Percentiles rank a stretch among this genome's conserved stretches.
These are phyloP conservation scores for Theropithecus gelada DNA, from an alignment of 2,113 vertebrate genomes.

Conservation along the genomic window DNA sequence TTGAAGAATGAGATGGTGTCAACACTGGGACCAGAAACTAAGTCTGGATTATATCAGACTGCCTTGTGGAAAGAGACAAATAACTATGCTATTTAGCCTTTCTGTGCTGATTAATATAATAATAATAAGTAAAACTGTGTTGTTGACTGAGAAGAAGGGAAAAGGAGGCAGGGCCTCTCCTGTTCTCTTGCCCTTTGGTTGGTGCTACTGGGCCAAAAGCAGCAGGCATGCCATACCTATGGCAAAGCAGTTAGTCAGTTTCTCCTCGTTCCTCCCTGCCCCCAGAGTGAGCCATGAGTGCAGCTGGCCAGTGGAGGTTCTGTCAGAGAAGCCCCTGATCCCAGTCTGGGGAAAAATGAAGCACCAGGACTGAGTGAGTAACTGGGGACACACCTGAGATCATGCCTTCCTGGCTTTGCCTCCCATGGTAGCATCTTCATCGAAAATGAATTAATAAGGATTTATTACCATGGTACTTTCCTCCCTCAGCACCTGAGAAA, in stretches of 20 bases:
- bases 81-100: not conserved
- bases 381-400: not conserved
- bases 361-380: not conserved
- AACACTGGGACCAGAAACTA: not conserved
- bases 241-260: not conserved
- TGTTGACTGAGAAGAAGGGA: not conserved
- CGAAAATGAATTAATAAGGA: conserved; percentile 40
- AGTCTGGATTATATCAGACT: not conserved
- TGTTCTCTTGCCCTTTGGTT: not conserved
- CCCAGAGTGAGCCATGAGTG: not conserved
- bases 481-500: conserved; percentile 20
- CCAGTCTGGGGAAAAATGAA: not conserved
- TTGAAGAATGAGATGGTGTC: not conserved
- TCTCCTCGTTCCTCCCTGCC: not conserved
- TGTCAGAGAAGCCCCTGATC: not conserved
- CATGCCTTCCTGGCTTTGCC: not conserved
- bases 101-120: not conserved
- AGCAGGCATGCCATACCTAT: not conserved
- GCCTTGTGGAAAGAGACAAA: not conserved
- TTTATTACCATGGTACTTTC: conserved; percentile 57
- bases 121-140: not conserved
- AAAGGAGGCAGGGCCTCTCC: not conserved
- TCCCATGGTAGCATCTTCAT: not conserved
- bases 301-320: not conserved
- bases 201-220: not conserved